Base-by-base conservation (phyloP, 2,888 invertebrate genomes). In the Shargacucullia verbasci region DNA sequence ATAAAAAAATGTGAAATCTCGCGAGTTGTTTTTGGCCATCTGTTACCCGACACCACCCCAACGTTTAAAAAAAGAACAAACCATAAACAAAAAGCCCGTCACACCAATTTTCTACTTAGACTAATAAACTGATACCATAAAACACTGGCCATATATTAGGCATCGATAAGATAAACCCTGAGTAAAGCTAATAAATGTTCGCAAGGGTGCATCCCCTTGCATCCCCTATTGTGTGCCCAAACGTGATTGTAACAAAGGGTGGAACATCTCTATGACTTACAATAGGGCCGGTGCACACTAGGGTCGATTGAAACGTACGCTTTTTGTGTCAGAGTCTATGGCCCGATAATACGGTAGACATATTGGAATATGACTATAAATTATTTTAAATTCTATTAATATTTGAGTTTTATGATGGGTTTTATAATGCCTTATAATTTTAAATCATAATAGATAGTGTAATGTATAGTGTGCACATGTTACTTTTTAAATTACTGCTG, bases 171-270 rank as follows among this genome's bases (percentile, higher is more conserved):
- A 82, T 73, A 76, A 60, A 43, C 56, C 53, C 37, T 39, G 64
- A 68, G 70, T 68, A 65, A 62, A 73, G 59, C 76, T 70, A 76
- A 81, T 78, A 79, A 61, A 20, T 64, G 74, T 80, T 83, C 79
- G 78, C 70, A 78, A 74, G 80, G 82, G 77, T 73, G 37, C 79
- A 76, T 76, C 76, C 72, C 70, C 71, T 80, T 37, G 37, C 47
- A 65, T 49, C 65, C 70, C 64, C 40, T 67, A 61, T 74, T 73
- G 85, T 85, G n/a, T 80, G 84, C 79, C 76, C 47, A 69, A 81
- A 89, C 91, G 92, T 92, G 92, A 86, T 81, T 62, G 70, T 59
- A 56, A 92, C 91, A 92, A 92, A 90, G 89, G 92, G 88, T 85
- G 78, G 81, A 49, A 73, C 75, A 74, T 77, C 79, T 84, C 81